phyloP scores from a whole-genome alignment of 2,113 vertebrate species.

The Corythornis madagascariensis region DNA sequence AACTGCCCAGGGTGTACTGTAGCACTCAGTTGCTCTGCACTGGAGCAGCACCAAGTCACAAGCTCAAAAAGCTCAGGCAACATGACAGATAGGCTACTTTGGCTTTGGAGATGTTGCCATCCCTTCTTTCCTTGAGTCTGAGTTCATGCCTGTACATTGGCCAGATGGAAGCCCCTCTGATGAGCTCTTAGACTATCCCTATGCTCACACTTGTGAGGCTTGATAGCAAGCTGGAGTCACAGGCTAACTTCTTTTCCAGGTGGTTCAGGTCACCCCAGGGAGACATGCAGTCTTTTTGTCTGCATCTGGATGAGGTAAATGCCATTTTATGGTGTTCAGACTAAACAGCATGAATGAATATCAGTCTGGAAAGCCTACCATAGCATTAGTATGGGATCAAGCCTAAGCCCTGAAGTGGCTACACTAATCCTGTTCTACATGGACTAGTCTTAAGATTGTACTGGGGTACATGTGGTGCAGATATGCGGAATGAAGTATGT shows the following conservation, averaged over 20 bases:
- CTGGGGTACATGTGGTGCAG: accelerated
- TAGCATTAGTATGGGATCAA: accelerated
- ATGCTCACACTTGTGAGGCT: neutral
- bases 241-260: neutral
- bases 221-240: neutral
- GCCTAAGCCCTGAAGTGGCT: neutral
- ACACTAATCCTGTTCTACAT: neutral
- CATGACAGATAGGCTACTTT: neutral
- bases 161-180: neutral
- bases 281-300: neutral
- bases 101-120: neutral
- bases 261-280: neutral
- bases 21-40: neutral
- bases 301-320: neutral
- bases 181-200: neutral
- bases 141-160: neutral
- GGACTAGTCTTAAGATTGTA: neutral
- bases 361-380: neutral
- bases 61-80: neutral
- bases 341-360: neutral
- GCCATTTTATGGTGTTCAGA: neutral
- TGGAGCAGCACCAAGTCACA: neutral
- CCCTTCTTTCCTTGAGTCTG: neutral
- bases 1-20: accelerated
- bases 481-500: accelerated